phyloP scores from a whole-genome alignment of 2,888 invertebrate species.

The Polydrusus tereticollis region DNA sequence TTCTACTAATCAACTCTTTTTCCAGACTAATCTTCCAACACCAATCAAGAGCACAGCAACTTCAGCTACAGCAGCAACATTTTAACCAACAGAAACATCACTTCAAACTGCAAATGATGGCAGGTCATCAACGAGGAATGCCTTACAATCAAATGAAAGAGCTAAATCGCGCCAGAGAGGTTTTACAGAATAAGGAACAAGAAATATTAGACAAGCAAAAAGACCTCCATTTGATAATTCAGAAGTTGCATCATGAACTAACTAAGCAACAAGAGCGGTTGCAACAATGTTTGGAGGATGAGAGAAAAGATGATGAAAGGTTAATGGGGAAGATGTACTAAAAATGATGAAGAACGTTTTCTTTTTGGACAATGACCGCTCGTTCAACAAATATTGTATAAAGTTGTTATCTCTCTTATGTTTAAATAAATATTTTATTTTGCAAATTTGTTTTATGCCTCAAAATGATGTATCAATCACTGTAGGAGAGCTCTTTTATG shows the following conservation, averaged over 20 bases:
- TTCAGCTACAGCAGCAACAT: conserved; percentile 11
- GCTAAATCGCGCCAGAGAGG: neutral
- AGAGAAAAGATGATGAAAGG: neutral
- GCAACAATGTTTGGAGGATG: neutral
- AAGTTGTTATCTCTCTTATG: too few species aligned
- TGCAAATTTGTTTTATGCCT: too few species aligned
- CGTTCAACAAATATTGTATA: too few species aligned
- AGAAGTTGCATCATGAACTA: neutral
- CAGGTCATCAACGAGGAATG: neutral
- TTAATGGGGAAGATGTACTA: neutral
- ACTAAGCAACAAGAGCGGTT: neutral
- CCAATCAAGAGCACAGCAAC: conserved; percentile 8
- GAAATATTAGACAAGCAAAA: neutral
- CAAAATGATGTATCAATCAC: too few species aligned
- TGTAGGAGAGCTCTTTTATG: too few species aligned
- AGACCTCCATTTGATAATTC: neutral
- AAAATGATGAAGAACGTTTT: neutral
- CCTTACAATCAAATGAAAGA: neutral
- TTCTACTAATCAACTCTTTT: neutral
- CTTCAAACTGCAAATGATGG: conserved; percentile 6
- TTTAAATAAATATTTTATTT: too few species aligned
- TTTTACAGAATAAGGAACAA: neutral
- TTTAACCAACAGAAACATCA: conserved; percentile 13
- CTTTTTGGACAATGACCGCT: too few species aligned
- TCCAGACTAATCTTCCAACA: conserved; percentile 17